Conservation (phyloP, 2,888 invertebrate genomes). For the Athalia cordata region DNA sequence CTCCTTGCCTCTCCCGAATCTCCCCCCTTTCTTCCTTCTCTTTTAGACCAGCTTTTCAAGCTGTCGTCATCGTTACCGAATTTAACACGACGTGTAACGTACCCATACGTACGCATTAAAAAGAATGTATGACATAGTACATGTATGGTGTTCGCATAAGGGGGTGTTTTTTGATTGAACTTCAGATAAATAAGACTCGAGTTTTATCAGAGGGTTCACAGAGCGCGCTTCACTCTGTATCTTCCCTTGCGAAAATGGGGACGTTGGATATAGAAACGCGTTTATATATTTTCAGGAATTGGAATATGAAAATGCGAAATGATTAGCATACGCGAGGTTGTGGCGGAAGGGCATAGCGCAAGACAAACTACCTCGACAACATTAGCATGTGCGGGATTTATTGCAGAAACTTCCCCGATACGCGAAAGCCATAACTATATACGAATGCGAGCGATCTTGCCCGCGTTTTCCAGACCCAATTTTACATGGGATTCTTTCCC, state of each 20-base stretch:
- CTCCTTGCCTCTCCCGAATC: neutral
- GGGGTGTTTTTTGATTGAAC: no score
- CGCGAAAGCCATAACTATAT: neutral
- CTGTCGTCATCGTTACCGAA: slow-evolving; percentile 7
- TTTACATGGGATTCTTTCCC: neutral
- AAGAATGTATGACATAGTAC: no score
- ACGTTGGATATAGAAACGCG: slow-evolving; percentile 33
- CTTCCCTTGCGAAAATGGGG: neutral
- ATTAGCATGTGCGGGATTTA: slow-evolving; percentile 55
- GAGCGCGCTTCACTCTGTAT: no score
- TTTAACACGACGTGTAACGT: slow-evolving; percentile 8
- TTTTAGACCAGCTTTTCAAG: slow-evolving; percentile 11
- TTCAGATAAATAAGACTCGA: no score
- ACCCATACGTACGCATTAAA: neutral
- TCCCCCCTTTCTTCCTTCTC: neutral
- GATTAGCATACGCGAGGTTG: slow-evolving; percentile 46
- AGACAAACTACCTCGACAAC: slow-evolving; percentile 49
- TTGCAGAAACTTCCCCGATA: slow-evolving; percentile 49
- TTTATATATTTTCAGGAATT: slow-evolving; percentile 38
- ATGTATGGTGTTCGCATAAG: no score
- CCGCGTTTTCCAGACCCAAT: slow-evolving; percentile 4
- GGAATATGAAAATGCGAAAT: slow-evolving; percentile 44
- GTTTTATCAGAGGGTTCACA: no score
- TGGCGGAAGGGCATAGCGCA: slow-evolving; percentile 35
- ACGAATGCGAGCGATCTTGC: neutral